Conservation (phyloP, 1,140 invertebrate genomes). For the Stenopsyche tienmushanensis region DNA sequence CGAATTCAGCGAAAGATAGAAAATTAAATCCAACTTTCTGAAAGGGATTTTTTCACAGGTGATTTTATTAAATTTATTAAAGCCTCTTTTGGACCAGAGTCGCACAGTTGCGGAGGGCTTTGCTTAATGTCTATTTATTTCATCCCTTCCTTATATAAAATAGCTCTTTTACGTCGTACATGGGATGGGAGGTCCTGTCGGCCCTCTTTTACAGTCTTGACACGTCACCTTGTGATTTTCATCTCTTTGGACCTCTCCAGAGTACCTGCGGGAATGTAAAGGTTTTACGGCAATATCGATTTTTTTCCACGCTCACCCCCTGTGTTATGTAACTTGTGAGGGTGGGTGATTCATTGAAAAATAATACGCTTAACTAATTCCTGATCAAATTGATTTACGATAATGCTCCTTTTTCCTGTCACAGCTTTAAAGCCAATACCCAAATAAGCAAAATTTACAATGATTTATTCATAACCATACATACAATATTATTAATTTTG, state of each 20-base stretch:
- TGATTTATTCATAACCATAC: too few species aligned
- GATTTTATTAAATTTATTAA: slow-evolving; percentile 10
- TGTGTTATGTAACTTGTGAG: not conserved
- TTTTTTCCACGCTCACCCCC: too few species aligned
- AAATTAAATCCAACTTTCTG: not conserved
- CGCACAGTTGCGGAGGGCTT: not conserved
- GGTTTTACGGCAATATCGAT: not conserved
- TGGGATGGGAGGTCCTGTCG: slow-evolving; percentile 18
- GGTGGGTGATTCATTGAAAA: too few species aligned
- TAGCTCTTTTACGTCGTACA: slow-evolving; percentile 20
- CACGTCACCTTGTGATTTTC: slow-evolving; percentile 18
- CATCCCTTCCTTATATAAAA: slow-evolving; percentile 6
- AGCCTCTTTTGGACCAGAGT: not conserved
- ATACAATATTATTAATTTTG: too few species aligned
- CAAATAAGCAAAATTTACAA: too few species aligned
- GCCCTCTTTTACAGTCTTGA: slow-evolving; percentile 21
- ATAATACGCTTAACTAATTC: too few species aligned
- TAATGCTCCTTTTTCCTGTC: too few species aligned
- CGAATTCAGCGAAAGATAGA: not conserved
- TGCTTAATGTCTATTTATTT: slow-evolving; percentile 17
- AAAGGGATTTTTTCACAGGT: slow-evolving; percentile 3
- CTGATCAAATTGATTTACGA: too few species aligned
- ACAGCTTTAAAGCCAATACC: too few species aligned
- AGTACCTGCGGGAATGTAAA: not conserved
- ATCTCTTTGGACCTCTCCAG: not conserved